These are phyloP conservation scores for Tanaodytes sp. DNA, from an alignment of 2,888 invertebrate species.

Conservation along the genomic window DNA sequence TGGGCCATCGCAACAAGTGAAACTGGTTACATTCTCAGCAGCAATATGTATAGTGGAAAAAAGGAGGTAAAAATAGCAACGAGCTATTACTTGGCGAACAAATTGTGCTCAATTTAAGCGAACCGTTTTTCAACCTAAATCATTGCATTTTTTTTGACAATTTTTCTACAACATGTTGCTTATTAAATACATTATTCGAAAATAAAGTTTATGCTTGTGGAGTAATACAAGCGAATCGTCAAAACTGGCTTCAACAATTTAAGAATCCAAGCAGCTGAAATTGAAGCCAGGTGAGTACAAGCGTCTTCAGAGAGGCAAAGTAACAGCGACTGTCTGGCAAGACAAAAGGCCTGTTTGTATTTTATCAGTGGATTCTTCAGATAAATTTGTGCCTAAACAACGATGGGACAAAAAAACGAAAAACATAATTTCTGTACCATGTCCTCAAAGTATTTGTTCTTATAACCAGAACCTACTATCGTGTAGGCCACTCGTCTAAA, in stretches of 20 bases:
- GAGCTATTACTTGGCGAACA: constrained; percentile 22
- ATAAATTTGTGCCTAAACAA: constrained; percentile 3
- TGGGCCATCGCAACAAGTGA: constrained; percentile 20
- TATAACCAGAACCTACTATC: constrained; percentile 24
- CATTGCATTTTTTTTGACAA: constrained; percentile 23
- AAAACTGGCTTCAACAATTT: constrained; percentile 20
- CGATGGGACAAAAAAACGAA: constrained; percentile 5
- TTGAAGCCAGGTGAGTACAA: background rate
- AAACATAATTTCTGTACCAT: constrained; percentile 1
- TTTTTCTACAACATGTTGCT: constrained; percentile 17
- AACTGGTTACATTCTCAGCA: background rate
- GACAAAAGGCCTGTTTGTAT: constrained; percentile 26
- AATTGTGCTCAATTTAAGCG: constrained; percentile 19
- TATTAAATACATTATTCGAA: constrained; percentile 14
- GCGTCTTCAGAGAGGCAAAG: background rate
- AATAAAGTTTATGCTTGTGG: constrained; percentile 20
- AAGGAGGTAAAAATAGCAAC: constrained; percentile 13
- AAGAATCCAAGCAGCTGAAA: background rate
- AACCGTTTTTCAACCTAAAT: constrained; percentile 10
- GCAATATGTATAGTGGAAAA: constrained; percentile 18
- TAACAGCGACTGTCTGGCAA: background rate
- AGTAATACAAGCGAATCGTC: constrained; percentile 14
- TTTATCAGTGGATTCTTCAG: constrained; percentile 6
- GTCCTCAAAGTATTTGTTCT: constrained; percentile 1
- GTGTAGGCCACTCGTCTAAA: constrained; percentile 4